phyloP scores from a whole-genome alignment of 2,888 invertebrate species.

The Andrena flavipes region DNA sequence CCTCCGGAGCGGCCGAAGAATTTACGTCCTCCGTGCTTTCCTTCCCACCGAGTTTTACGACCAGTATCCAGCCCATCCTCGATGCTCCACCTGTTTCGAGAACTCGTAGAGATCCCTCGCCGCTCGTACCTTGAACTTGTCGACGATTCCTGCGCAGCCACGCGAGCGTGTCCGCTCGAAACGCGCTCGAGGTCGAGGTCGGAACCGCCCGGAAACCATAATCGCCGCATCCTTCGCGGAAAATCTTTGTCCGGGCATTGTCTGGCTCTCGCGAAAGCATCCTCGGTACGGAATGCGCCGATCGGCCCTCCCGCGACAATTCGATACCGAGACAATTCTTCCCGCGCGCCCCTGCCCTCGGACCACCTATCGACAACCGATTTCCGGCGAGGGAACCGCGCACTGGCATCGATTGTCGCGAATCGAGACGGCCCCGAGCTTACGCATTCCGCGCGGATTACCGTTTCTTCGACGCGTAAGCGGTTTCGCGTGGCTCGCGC shows the following conservation, averaged over 20 bases:
- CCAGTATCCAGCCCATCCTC: neutral
- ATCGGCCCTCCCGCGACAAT: neutral
- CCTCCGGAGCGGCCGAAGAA: constrained; percentile 14
- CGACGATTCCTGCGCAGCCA: neutral
- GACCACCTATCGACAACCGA: constrained; percentile 42
- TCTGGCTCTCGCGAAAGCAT: constrained; percentile 38
- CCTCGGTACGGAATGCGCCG: constrained; percentile 51
- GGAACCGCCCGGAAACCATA: constrained; percentile 20
- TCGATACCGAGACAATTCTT: constrained; percentile 48
- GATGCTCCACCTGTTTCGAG: constrained; percentile 1
- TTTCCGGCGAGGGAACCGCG: constrained; percentile 57
- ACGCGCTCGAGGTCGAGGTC: constrained; percentile 38
- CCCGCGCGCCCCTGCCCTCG: constrained; percentile 3
- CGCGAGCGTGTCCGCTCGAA: neutral
- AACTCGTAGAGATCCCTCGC: neutral
- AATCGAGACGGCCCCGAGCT: constrained; percentile 49
- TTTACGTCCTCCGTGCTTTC: neutral
- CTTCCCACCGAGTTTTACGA: constrained; percentile 14
- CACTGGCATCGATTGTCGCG: constrained; percentile 46
- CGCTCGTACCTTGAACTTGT: neutral
- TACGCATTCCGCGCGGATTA: constrained; percentile 64
- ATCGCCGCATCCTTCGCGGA: constrained; percentile 39
- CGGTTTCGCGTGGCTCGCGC: constrained; percentile 67
- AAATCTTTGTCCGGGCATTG: constrained; percentile 62
- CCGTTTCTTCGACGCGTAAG: constrained; percentile 57